Evolutionary conservation across 2,797 vertebrate species (phyloP).

Genomic region (Harpia harpyja): DNA sequence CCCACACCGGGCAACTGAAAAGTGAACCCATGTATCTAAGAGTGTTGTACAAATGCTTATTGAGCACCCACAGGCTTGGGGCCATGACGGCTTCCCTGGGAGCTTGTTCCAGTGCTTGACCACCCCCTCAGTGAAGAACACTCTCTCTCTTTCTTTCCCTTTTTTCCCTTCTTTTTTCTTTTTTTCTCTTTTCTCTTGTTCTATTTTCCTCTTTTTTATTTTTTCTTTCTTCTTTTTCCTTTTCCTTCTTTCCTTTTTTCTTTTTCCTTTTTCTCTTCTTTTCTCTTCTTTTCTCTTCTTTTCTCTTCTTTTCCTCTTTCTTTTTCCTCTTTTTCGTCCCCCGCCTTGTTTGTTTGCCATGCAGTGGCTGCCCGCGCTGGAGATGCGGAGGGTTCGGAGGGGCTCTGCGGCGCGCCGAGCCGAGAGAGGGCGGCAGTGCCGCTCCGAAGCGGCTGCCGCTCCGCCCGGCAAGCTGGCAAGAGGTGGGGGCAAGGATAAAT

Average conservation of each 20-base stretch:
- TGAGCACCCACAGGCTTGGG: neutral
- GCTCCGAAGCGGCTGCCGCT: neutral
- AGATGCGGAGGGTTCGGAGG: fast-evolving
- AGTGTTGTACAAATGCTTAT: neutral
- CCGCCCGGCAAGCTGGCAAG: neutral
- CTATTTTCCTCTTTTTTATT: too few relatives aligned
- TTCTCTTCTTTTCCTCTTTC: too few relatives aligned
- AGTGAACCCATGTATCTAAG: neutral
- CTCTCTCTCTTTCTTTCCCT: fast-evolving
- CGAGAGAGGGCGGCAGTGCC: neutral
- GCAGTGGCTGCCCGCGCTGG: neutral
- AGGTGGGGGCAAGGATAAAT: fast-evolving
- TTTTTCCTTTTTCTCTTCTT: fast-evolving
- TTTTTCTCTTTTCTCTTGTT: too few relatives aligned
- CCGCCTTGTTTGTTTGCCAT: neutral
- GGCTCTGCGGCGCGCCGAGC: neutral
- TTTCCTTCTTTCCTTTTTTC: too few relatives aligned
- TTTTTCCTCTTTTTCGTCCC: fast-evolving
- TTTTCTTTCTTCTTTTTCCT: neutral
- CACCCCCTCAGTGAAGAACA: neutral
- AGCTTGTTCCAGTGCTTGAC: neutral
- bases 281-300: fast-evolving
- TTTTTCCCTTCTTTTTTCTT: neutral
- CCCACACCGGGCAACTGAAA: neutral
- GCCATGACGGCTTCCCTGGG: fast-evolving